Conservation (phyloP, 2,113 vertebrate species). For the Physeter macrocephalus region DNA sequence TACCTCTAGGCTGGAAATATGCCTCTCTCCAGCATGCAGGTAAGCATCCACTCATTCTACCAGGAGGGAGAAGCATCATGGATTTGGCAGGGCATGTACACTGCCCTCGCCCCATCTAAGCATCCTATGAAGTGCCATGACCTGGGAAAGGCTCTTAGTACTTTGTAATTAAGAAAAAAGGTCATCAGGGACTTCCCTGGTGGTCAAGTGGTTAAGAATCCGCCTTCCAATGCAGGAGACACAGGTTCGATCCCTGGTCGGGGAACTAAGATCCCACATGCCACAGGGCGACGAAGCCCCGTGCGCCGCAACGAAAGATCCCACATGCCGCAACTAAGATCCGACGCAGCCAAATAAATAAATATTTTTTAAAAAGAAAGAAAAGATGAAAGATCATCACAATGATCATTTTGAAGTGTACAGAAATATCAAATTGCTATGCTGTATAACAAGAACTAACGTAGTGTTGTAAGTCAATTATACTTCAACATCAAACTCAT, state of each 20-base stretch:
- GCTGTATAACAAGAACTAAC: not conserved
- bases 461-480: not conserved
- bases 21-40: not conserved
- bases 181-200: not conserved
- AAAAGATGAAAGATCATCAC: not conserved
- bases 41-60: not conserved
- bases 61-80: not conserved
- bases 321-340: too few relatives aligned
- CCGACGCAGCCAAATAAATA: too few relatives aligned
- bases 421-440: not conserved
- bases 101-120: not conserved
- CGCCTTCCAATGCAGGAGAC: too few relatives aligned
- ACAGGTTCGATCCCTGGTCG: too few relatives aligned
- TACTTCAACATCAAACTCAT: not conserved
- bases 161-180: not conserved
- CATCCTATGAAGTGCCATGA: not conserved
- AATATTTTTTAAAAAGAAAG: too few relatives aligned
- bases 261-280: too few relatives aligned
- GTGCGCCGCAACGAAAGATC: too few relatives aligned
- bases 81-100: not conserved
- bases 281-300: too few relatives aligned
- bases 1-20: not conserved
- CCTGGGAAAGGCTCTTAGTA: not conserved
- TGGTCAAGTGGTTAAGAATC: too few relatives aligned
- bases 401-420: not conserved